These are phyloP conservation scores for Hypsopygia costalis DNA, from an alignment of 2,888 invertebrate genomes.

Conservation along the genomic window DNA sequence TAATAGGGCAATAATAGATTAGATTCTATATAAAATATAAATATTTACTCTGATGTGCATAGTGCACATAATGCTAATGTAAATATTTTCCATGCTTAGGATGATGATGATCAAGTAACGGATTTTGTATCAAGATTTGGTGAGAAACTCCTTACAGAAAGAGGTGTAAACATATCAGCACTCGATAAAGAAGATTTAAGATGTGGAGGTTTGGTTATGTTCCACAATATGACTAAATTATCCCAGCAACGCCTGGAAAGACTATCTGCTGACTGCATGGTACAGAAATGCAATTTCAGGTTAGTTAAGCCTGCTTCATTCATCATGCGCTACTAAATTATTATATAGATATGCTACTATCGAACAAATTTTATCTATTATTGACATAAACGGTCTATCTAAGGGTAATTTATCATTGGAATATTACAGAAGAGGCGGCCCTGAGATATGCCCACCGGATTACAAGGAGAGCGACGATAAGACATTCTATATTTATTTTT, in stretches of 20 bases:
- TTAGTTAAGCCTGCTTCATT: conserved; percentile 22
- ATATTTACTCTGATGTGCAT: too few relatives aligned
- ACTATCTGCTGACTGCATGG: conserved; percentile 85
- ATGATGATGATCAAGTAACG: conserved; percentile 87
- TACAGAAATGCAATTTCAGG: conserved; percentile 88
- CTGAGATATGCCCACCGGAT: conserved; percentile 89
- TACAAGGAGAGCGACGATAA: conserved; percentile 88
- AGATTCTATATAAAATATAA: too few relatives aligned
- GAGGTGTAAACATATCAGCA: conserved; percentile 87
- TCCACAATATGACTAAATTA: conserved; percentile 83
- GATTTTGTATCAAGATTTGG: conserved; percentile 87
- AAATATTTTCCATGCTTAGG: too few relatives aligned
- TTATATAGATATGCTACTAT: conserved; percentile 12
- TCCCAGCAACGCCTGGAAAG: conserved; percentile 80
- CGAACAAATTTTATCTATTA: conserved; percentile 39
- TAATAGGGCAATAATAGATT: too few relatives aligned
- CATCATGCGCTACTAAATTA: background rate
- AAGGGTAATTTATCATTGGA: conserved; percentile 46
- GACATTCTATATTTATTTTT: conserved; percentile 91
- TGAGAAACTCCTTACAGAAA: conserved; percentile 81
- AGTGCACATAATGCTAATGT: too few relatives aligned
- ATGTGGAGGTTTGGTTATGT: conserved; percentile 86
- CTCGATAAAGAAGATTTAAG: conserved; percentile 87
- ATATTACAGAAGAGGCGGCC: conserved; percentile 83
- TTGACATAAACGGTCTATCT: conserved; percentile 38